Evolutionary conservation across 2,888 invertebrate genomes (phyloP).

Genomic region (Falcaria lacertinaria): DNA sequence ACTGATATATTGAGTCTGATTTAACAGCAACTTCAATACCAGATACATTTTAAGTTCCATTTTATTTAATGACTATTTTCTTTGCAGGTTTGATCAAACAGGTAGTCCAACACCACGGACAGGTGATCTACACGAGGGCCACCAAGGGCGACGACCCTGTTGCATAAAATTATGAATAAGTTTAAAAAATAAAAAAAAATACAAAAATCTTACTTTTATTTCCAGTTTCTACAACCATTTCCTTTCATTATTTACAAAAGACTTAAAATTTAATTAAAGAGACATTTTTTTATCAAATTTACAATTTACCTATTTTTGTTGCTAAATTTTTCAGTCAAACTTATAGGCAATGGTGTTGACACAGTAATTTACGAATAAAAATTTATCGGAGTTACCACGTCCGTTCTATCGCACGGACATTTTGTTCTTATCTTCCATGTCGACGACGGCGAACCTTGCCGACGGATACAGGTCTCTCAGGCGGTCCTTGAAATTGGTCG

Average conservation of each 20-base stretch:
- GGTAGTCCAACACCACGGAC: constrained; percentile 97
- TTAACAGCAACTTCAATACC: not conserved
- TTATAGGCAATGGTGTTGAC: too few species aligned
- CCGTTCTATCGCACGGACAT: constrained; percentile 23
- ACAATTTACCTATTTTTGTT: too few species aligned
- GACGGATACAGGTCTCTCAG: constrained; percentile 53
- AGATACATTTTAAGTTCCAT: not conserved
- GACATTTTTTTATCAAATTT: too few species aligned
- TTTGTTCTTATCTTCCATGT: constrained; percentile 53
- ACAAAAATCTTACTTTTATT: constrained; percentile 18
- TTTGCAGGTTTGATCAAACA: constrained; percentile 93
- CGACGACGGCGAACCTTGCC: constrained; percentile 50
- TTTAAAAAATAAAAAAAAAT: constrained; percentile 61
- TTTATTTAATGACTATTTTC: constrained; percentile 5
- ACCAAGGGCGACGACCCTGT: constrained; percentile 95
- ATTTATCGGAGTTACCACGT: too few species aligned
- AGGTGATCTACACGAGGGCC: constrained; percentile 97
- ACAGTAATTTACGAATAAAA: too few species aligned
- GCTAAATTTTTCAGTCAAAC: too few species aligned
- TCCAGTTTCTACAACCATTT: constrained; percentile 6
- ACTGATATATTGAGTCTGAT: constrained; percentile 84
- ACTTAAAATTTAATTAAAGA: too few species aligned
- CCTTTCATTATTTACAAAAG: too few species aligned
- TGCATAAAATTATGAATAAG: constrained; percentile 81
- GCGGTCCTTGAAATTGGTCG: constrained; percentile 49